Conservation (phyloP, 2,888 invertebrate genomes). For the Oligia strigilis region DNA sequence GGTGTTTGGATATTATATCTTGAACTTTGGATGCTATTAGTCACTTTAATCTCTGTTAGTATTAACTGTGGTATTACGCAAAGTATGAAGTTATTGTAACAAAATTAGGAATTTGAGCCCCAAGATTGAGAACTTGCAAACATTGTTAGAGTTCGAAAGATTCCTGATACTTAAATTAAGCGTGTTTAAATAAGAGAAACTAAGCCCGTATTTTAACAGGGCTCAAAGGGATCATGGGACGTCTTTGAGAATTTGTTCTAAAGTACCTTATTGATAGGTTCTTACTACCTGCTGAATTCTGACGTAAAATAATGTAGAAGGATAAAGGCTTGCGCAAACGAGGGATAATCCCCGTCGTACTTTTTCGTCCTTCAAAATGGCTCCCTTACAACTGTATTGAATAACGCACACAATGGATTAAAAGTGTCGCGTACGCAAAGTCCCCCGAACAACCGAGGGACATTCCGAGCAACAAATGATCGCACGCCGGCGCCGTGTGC, state of each 20-base stretch:
- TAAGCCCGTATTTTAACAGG: conserved; percentile 38
- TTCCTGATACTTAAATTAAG: conserved; percentile 42
- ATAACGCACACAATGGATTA: too few species aligned
- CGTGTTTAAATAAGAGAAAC: conserved; percentile 36
- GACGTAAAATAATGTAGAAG: neutral
- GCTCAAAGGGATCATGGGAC: conserved; percentile 28
- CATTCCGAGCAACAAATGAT: too few species aligned
- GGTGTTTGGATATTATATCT: neutral
- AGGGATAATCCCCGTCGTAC: too few species aligned
- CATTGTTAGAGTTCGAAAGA: conserved; percentile 42
- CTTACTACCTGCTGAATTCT: neutral
- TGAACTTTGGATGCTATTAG: neutral
- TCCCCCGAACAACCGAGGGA: too few species aligned
- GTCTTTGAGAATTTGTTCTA: conserved; percentile 36
- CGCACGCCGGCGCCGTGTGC: too few species aligned
- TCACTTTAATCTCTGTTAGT: neutral
- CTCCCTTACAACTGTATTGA: too few species aligned
- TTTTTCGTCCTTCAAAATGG: too few species aligned
- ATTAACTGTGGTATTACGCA: conserved; percentile 6
- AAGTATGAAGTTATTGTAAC: conserved; percentile 31
- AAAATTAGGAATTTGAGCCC: conserved; percentile 34
- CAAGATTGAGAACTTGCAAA: conserved; percentile 32
- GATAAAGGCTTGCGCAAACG: too few species aligned
- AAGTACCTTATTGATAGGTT: conserved; percentile 13
- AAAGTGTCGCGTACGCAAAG: too few species aligned